Evolutionary conservation across 37 sponge, comb jelly and placozoan genomes (phyloP).

Genomic region (Amphimedon queenslandica): DNA sequence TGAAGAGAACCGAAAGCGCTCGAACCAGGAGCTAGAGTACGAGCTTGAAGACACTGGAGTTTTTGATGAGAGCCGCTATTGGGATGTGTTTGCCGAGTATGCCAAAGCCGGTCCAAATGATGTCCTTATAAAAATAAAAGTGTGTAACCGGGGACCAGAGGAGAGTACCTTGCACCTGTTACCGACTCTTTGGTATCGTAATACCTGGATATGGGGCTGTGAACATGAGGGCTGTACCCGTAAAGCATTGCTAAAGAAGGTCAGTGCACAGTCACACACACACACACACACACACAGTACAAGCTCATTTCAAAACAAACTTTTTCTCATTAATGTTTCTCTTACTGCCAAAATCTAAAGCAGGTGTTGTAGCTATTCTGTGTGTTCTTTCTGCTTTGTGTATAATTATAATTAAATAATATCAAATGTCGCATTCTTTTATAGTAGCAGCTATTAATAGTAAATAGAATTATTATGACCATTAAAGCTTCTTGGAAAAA

Average conservation of each 20-base stretch:
- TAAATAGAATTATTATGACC: no score
- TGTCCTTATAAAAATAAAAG: conserved; percentile 71
- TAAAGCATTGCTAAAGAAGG: conserved; percentile 71
- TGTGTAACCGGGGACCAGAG: conserved; percentile 69
- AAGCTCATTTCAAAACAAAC: no score
- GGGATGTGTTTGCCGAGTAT: conserved; percentile 91
- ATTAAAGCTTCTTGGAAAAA: no score
- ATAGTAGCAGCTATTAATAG: no score
- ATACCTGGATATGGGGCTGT: conserved; percentile 98
- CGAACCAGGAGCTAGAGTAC: conserved; percentile 62
- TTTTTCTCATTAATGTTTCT: no score
- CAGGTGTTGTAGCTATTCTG: no score
- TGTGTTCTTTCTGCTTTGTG: no score
- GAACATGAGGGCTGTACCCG: conserved; percentile 89
- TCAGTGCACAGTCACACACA: no score
- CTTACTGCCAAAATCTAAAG: no score
- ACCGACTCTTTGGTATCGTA: conserved; percentile 95
- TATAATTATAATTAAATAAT: no score
- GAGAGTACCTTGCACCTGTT: conserved; percentile 75
- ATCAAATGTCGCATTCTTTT: no score
- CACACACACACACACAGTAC: no score
- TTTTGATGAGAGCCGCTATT: conserved; percentile 76
- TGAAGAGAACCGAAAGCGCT: conserved; percentile 59
- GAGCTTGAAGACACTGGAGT: conserved; percentile 87
- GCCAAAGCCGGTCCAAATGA: conserved; percentile 76